phyloP scores from a whole-genome alignment of 2,797 vertebrate genomes.

The Notolepis coatsorum region DNA sequence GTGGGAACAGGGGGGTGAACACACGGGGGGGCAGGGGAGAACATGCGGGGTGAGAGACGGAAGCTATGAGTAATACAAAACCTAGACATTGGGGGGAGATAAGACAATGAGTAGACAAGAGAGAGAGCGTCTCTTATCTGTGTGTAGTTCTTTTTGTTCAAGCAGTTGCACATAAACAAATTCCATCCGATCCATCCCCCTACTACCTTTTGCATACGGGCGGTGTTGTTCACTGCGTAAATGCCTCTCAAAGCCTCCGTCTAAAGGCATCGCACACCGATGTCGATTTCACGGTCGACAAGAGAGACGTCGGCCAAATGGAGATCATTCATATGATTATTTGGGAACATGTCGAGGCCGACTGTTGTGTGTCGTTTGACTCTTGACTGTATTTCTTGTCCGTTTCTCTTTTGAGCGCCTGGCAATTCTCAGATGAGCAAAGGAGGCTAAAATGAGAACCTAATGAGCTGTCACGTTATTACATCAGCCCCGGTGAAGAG shows the following conservation, averaged over 20 bases:
- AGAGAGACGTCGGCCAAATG: too few relatives aligned
- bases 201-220: conserved; percentile 47
- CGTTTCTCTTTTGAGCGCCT: conserved; percentile 22
- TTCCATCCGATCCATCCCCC: conserved; percentile 35
- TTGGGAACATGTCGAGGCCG: conserved; percentile 14
- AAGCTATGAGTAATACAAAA: conserved; percentile 59
- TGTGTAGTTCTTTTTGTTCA: conserved; percentile 48
- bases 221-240: conserved; percentile 27
- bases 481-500: conserved; percentile 27
- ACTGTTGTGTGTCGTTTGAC: conserved; percentile 38
- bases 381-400: conserved; percentile 42
- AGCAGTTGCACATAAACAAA: conserved; percentile 56
- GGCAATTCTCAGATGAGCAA: conserved; percentile 33
- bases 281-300: too few relatives aligned
- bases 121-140: conserved; percentile 24
- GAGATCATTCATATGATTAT: conserved; percentile 12
- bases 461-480: conserved; percentile 43
- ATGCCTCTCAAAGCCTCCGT: not conserved
- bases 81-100: conserved; percentile 25
- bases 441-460: conserved; percentile 39
- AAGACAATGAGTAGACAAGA: conserved; percentile 23
- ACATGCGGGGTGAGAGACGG: conserved; percentile 5
- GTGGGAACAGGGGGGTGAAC: not conserved
- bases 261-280: not conserved
- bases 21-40: not conserved